A percentile compares a stretch with the other conserved stretches of the same genome.
These are phyloP conservation scores for Anhinga anhinga DNA, from an alignment of 2,113 vertebrate species.

Conservation along the genomic window DNA sequence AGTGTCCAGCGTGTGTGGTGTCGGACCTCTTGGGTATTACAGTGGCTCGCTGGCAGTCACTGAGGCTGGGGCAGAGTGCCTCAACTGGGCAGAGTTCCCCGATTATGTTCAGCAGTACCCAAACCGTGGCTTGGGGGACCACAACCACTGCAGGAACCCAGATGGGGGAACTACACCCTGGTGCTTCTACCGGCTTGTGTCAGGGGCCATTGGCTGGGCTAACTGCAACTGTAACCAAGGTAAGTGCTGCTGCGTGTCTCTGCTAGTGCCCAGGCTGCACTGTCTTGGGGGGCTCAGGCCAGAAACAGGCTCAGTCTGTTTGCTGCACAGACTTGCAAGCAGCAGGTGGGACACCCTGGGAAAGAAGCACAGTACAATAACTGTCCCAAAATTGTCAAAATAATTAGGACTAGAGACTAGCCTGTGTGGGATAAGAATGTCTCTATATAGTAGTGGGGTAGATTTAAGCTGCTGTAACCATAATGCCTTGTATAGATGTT, in stretches of 20 bases:
- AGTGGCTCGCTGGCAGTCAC: conserved; percentile 86
- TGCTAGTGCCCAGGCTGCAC: neutral
- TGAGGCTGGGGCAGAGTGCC: conserved; percentile 81
- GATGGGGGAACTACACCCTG: conserved; percentile 85
- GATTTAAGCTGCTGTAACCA: neutral
- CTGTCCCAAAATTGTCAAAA: neutral
- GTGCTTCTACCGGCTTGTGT: conserved; percentile 90
- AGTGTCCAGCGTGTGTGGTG: conserved; percentile 79
- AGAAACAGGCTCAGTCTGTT: no score
- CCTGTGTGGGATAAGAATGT: neutral
- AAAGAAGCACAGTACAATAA: neutral
- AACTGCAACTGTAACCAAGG: conserved; percentile 91
- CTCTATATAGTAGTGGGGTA: neutral
- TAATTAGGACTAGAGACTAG: neutral
- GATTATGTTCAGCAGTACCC: conserved; percentile 92
- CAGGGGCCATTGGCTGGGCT: conserved; percentile 86
- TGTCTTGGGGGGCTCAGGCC: neutral
- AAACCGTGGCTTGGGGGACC: conserved; percentile 84
- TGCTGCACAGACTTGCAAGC: neutral
- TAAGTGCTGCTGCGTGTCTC: conserved; percentile 18
- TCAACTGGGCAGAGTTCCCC: conserved; percentile 89
- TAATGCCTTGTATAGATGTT: neutral
- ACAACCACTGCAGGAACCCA: conserved; percentile 89
- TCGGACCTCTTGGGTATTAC: conserved; percentile 84
- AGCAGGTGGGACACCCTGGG: neutral